phyloP scores from a whole-genome alignment of 2,888 invertebrate species.

The Zaprionus obscuricornis region DNA sequence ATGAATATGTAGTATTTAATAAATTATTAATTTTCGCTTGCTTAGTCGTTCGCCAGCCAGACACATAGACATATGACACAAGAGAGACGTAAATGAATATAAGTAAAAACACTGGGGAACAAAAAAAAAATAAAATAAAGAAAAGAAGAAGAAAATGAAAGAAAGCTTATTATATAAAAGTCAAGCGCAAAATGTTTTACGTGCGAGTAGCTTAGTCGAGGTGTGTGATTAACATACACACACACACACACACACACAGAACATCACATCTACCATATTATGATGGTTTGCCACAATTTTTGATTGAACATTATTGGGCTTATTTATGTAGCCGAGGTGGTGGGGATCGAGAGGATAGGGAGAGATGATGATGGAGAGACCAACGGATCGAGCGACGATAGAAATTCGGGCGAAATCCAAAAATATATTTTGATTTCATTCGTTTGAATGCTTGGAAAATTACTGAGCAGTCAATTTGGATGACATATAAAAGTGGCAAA shows the following conservation, averaged over 20 bases:
- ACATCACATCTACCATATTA: neutral
- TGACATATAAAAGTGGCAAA: constrained; percentile 36
- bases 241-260: constrained; percentile 2
- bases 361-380: no score
- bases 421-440: constrained; percentile 59
- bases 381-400: constrained; percentile 19
- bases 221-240: constrained; percentile 25
- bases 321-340: constrained; percentile 40
- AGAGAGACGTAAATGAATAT: constrained; percentile 63
- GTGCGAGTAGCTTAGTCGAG: constrained; percentile 46
- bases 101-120: constrained; percentile 19
- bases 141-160: constrained; percentile 20
- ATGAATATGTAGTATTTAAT: constrained; percentile 63
- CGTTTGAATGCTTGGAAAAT: constrained; percentile 28
- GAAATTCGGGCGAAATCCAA: constrained; percentile 34
- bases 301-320: constrained; percentile 57
- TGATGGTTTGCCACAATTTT: no score
- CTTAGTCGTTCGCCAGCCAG: constrained; percentile 40
- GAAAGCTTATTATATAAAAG: constrained; percentile 52
- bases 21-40: constrained; percentile 73
- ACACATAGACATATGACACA: constrained; percentile 60
- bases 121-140: neutral
- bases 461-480: constrained; percentile 27
- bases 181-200: constrained; percentile 53
- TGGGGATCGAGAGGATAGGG: neutral